Conservation (phyloP, 1,140 invertebrate species). For the Drusus annulatus region DNA sequence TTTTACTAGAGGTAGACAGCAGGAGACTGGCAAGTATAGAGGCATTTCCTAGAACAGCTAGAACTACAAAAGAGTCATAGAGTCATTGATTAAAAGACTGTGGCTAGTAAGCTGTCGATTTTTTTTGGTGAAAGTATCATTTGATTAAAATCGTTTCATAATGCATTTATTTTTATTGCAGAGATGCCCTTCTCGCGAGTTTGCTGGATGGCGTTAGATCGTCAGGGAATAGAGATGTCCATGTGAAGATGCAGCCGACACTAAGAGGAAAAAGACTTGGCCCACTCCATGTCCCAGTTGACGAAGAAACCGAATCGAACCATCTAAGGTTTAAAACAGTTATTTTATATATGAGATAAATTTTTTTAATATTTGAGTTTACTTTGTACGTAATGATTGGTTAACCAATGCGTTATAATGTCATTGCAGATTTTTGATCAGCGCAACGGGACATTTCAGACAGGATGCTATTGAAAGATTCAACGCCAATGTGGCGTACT, state of each 20-base stretch:
- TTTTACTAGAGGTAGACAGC: too few species aligned
- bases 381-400: neutral
- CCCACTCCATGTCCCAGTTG: conserved; percentile 89
- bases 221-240: conserved; percentile 97
- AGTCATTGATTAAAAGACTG: too few species aligned
- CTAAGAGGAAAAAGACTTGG: conserved; percentile 89
- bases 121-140: too few species aligned
- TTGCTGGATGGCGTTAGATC: conserved; percentile 96
- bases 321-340: conserved; percentile 64
- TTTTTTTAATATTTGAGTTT: neutral
- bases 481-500: conserved; percentile 98
- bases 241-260: conserved; percentile 90
- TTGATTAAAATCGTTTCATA: too few species aligned
- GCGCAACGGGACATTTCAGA: conserved; percentile 66
- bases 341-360: neutral
- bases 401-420: conserved; percentile 16
- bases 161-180: conserved; percentile 62
- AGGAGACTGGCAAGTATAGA: too few species aligned
- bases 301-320: conserved; percentile 94
- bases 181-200: conserved; percentile 95
- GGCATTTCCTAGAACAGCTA: too few species aligned
- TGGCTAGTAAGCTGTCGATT: too few species aligned
- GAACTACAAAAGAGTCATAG: too few species aligned
- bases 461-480: conserved; percentile 90
- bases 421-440: conserved; percentile 67